Percentiles rank a stretch among this genome's conserved stretches.
Evolutionary conservation across 2,797 vertebrate species (phyloP).

Genomic region (Columba guinea): DNA sequence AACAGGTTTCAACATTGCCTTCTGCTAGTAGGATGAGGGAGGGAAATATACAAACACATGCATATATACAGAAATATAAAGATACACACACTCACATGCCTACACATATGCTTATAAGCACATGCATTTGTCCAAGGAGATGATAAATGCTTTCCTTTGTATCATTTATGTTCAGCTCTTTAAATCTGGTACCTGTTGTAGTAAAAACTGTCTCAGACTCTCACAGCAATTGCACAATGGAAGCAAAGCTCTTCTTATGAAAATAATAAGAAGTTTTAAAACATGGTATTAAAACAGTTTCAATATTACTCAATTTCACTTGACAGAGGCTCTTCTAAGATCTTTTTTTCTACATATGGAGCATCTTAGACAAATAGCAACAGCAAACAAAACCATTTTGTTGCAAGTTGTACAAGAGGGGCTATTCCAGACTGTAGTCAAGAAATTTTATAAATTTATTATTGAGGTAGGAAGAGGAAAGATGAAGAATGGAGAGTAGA

Average conservation of each 20-base stretch:
- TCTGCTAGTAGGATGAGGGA: background rate
- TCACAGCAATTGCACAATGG: background rate
- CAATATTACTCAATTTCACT: slow-evolving; percentile 19
- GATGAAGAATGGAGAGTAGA: background rate
- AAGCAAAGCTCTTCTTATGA: slow-evolving; percentile 22
- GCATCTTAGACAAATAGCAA: slow-evolving; percentile 2
- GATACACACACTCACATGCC: background rate
- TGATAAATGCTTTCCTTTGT: background rate
- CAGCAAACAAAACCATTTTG: slow-evolving; percentile 5
- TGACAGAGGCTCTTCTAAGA: slow-evolving; percentile 1
- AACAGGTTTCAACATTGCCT: slow-evolving; percentile 12
- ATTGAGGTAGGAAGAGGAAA: background rate
- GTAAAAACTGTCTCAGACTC: background rate
- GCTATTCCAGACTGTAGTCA: background rate
- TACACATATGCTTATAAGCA: background rate
- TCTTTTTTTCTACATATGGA: slow-evolving; percentile 42
- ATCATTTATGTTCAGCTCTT: background rate
- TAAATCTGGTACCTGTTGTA: background rate
- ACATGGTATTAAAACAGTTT: background rate
- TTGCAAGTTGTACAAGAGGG: background rate
- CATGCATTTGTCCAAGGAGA: background rate
- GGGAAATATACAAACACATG: background rate
- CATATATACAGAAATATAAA: background rate
- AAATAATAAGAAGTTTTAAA: background rate
- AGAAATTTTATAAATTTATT: slow-evolving; percentile 13